These are phyloP conservation scores for Poeciliopsis turrubarensis DNA, from an alignment of 2,113 vertebrate species.

Conservation along the genomic window DNA sequence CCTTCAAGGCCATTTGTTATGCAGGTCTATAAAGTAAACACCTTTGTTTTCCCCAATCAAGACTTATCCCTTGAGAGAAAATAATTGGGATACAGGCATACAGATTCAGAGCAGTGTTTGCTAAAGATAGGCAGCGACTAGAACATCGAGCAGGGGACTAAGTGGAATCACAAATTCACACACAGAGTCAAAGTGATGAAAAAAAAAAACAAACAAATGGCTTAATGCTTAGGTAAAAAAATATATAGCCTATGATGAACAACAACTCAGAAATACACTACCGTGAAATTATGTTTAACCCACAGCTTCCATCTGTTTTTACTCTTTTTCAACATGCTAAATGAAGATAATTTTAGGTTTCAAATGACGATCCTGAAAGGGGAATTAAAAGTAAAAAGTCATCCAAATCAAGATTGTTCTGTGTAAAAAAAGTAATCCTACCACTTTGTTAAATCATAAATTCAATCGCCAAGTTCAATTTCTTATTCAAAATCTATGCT, in stretches of 20 bases:
- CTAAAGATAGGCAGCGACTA: conserved; percentile 8
- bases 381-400: neutral
- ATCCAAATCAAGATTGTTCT: neutral
- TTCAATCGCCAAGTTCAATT: neutral
- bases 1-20: conserved; percentile 72
- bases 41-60: conserved; percentile 64
- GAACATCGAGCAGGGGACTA: conserved; percentile 10
- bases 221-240: neutral
- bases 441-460: neutral
- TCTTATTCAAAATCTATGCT: neutral
- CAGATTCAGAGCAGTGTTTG: conserved; percentile 23
- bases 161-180: conserved; percentile 17
- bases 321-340: neutral
- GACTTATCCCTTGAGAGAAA: conserved; percentile 47
- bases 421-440: neutral
- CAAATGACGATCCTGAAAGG: neutral
- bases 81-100: conserved; percentile 28
- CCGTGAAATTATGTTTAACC: neutral
- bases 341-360: neutral
- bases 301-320: neutral
- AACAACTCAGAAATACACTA: neutral
- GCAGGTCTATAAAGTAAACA: conserved; percentile 73
- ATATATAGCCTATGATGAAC: neutral
- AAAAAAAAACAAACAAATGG: neutral
- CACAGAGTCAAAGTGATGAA: conserved; percentile 11